Conservation (phyloP, 1,140 invertebrate species). For the Cyclargus thomasi region DNA sequence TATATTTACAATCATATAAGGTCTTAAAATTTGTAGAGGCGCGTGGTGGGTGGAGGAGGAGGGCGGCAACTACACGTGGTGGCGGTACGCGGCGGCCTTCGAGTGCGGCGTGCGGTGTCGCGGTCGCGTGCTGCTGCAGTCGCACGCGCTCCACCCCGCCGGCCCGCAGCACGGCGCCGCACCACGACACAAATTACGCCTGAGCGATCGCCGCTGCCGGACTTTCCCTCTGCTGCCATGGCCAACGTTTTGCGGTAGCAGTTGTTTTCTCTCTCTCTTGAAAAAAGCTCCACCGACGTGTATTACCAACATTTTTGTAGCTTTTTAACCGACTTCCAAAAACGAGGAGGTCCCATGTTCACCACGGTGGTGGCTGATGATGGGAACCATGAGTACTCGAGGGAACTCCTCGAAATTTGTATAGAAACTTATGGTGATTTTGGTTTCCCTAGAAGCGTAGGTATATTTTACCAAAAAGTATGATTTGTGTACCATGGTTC, state of each 20-base stretch:
- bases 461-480: no score
- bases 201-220: slow-evolving; percentile 31
- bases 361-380: no score
- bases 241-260: slow-evolving; percentile 39
- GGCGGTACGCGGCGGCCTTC: slow-evolving; percentile 47
- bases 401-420: no score
- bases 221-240: slow-evolving; percentile 36
- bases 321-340: not conserved
- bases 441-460: no score
- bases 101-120: slow-evolving; percentile 49
- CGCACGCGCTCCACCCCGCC: slow-evolving; percentile 19
- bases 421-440: no score
- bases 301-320: no score
- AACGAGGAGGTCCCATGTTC: not conserved
- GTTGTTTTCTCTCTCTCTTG: not conserved
- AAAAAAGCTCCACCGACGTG: no score
- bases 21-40: slow-evolving; percentile 31
- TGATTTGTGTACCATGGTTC: no score
- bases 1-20: no score
- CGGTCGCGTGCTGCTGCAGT: slow-evolving; percentile 30
- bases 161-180: slow-evolving; percentile 15
- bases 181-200: slow-evolving; percentile 24
- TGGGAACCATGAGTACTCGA: no score
- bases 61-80: slow-evolving; percentile 42
- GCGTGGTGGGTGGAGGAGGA: slow-evolving; percentile 47